These are phyloP conservation scores for Aquatica leii DNA, from an alignment of 2,888 invertebrate species.

Conservation along the genomic window DNA sequence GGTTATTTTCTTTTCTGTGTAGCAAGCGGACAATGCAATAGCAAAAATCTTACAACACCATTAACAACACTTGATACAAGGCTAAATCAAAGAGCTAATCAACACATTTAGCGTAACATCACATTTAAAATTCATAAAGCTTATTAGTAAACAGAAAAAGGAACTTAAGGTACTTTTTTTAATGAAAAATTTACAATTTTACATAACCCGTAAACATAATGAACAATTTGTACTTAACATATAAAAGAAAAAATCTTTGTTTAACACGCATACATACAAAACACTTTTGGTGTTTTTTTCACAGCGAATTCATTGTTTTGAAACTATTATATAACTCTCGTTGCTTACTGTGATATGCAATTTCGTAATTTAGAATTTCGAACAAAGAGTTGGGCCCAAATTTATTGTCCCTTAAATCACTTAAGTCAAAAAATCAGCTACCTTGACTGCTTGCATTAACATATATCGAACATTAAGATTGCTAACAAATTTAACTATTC, in stretches of 20 bases:
- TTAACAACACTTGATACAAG: constrained; percentile 30
- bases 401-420: constrained; percentile 1
- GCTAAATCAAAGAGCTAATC: constrained; percentile 23
- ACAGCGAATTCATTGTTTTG: constrained; percentile 5
- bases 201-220: constrained; percentile 10
- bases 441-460: too few relatives aligned
- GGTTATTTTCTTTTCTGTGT: neutral
- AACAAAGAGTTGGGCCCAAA: neutral
- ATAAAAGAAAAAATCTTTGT: too few relatives aligned
- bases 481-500: neutral
- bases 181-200: constrained; percentile 10
- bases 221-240: constrained; percentile 4
- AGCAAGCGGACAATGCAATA: constrained; percentile 14
- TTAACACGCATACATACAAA: neutral
- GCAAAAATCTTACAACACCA: constrained; percentile 15
- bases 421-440: neutral
- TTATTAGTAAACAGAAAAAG: constrained; percentile 18
- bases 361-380: constrained; percentile 9
- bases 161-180: neutral
- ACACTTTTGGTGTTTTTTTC: constrained; percentile 3
- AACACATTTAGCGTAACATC: constrained; percentile 31
- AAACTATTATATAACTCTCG: constrained; percentile 4
- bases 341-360: constrained; percentile 21
- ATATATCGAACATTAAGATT: constrained; percentile 2
- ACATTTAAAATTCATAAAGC: constrained; percentile 20